A percentile compares a stretch with the other conserved stretches of the same genome.
These are phyloP conservation scores for Caenorhabditis angaria DNA, from an alignment of 2,888 invertebrate species.

Conservation along the genomic window DNA sequence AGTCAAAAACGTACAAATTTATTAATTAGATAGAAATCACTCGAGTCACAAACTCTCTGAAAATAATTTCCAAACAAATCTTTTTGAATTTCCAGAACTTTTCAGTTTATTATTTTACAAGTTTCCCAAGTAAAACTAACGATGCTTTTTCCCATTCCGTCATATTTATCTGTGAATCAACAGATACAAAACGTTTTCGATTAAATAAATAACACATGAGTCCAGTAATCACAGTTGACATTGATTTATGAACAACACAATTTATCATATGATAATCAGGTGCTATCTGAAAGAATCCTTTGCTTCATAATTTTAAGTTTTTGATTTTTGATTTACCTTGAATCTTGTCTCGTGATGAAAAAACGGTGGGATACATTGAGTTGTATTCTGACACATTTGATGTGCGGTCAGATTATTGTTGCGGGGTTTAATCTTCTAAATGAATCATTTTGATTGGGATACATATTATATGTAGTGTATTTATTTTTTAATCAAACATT, in stretches of 20 bases:
- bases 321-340: conserved; percentile 28
- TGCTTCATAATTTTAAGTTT: conserved; percentile 12
- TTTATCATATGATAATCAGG: conserved; percentile 56
- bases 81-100: too few species aligned
- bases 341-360: conserved; percentile 53
- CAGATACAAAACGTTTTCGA: conserved; percentile 34
- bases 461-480: not conserved
- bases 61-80: too few species aligned
- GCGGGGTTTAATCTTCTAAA: conserved; percentile 44
- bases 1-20: too few species aligned
- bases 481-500: not conserved
- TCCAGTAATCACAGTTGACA: conserved; percentile 64
- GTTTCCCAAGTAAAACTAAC: too few species aligned
- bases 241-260: conserved; percentile 65
- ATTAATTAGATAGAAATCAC: too few species aligned
- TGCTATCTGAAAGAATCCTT: conserved; percentile 39
- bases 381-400: conserved; percentile 47
- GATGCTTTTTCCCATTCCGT: conserved; percentile 39
- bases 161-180: conserved; percentile 32
- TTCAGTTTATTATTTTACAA: too few species aligned
- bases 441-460: conserved; percentile 1
- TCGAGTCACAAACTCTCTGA: too few species aligned
- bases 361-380: conserved; percentile 45
- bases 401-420: conserved; percentile 31
- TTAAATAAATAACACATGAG: conserved; percentile 61